Evolutionary conservation across 2,113 vertebrate species (phyloP).

Genomic region (Sisor rabdophorus): DNA sequence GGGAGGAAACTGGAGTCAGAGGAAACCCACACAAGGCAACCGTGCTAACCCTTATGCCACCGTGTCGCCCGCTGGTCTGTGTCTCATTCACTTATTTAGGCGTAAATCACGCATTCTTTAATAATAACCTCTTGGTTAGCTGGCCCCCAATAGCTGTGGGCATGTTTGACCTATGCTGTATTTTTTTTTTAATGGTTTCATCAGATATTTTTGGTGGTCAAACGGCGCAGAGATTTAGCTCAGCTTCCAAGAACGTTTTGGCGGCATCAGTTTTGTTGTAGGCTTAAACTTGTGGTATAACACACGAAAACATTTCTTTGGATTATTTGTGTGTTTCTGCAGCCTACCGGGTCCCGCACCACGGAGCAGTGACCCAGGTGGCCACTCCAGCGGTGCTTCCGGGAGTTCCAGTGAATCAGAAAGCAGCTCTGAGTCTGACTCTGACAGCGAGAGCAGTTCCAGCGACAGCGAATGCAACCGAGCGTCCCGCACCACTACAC

Average conservation of each 20-base stretch:
- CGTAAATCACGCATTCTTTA: constrained; percentile 23
- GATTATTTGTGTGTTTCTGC: constrained; percentile 35
- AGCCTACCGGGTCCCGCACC: constrained; percentile 64
- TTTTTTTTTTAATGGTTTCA: not conserved
- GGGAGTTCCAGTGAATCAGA: constrained; percentile 84
- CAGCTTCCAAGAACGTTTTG: not conserved
- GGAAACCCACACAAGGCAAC: no score
- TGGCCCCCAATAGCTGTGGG: constrained; percentile 12
- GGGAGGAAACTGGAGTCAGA: no score
- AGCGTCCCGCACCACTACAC: constrained; percentile 78
- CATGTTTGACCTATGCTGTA: constrained; percentile 18
- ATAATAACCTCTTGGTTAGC: constrained; percentile 15
- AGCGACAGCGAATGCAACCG: constrained; percentile 80
- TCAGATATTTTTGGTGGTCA: not conserved
- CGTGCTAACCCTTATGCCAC: no score
- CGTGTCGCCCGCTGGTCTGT: no score
- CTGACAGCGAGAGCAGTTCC: constrained; percentile 75
- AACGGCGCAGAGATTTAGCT: not conserved
- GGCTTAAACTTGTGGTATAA: not conserved
- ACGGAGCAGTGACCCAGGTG: constrained; percentile 59
- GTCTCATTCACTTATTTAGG: constrained; percentile 5
- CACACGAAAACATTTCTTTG: constrained; percentile 18
- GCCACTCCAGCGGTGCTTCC: constrained; percentile 81
- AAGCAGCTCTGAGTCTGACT: constrained; percentile 83
- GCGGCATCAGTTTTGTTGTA: not conserved